phyloP scores from a whole-genome alignment of 2,888 invertebrate genomes.

The Micoletzkya japonica region DNA sequence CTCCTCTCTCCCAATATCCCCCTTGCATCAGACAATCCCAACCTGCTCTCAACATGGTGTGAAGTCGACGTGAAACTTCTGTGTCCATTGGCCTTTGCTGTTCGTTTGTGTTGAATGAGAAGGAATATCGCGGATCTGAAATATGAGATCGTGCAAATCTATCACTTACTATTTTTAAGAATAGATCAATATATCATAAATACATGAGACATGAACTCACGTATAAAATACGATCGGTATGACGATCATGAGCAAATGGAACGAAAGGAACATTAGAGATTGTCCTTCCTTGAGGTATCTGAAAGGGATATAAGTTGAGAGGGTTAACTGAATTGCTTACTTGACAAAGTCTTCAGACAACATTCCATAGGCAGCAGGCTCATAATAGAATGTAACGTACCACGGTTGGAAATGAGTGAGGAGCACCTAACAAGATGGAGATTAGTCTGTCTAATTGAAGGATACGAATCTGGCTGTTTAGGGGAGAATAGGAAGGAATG shows the following conservation, averaged over 20 bases:
- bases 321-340: neutral
- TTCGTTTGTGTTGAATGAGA: constrained; percentile 9
- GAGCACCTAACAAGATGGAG: constrained; percentile 48
- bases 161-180: too few relatives aligned
- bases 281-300: constrained; percentile 36
- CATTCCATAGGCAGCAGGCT: constrained; percentile 59
- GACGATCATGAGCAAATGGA: constrained; percentile 54
- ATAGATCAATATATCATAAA: too few relatives aligned
- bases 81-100: constrained; percentile 7
- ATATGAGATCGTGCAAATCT: too few relatives aligned
- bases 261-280: constrained; percentile 44
- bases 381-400: constrained; percentile 61
- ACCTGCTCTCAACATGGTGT: constrained; percentile 36
- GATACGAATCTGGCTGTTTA: neutral
- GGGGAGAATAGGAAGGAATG: too few relatives aligned
- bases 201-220: constrained; percentile 35
- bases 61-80: constrained; percentile 14
- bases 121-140: constrained; percentile 25
- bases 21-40: neutral
- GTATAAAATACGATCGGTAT: constrained; percentile 57
- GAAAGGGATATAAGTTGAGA: neutral
- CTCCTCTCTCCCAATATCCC: neutral
- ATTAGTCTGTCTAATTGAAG: too few relatives aligned
- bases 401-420: constrained; percentile 59
- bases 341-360: constrained; percentile 52